Evolutionary conservation across 1,140 invertebrate species (phyloP), one percentile per base, ranked within the genome.

Genomic region (Diachasma alloeum): DNA sequence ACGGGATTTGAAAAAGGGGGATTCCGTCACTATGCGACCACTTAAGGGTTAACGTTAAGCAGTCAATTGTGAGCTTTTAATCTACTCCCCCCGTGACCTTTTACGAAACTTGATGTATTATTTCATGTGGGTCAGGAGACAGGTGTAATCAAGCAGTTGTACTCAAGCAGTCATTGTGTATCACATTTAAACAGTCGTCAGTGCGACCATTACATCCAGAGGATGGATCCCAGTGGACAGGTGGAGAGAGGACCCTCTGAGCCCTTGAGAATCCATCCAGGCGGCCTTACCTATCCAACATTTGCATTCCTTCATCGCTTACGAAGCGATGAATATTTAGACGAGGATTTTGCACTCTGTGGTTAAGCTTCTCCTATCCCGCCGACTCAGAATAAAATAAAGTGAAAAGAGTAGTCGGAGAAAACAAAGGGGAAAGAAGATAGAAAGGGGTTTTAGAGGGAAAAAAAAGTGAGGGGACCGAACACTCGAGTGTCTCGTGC

Each of bases 291-390:
- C 69, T 42, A 56, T 9, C 39, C 59, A 56, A 9, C 48, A 63
- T 19, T 68, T 56, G 24, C 31, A 37, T 39, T 22, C 66, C 37
- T 36, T 22, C 42, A 39, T 73, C 42, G 59, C 44, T 36, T 44
- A 59, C 24, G 36, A 3, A 71, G 67, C 46, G 53, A 76, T 79
- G 78, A 79, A 79, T 79, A 79, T 79, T 76, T 79, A 76, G 73
- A 74, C 71, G 26, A 68, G 71, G 73, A 76, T 76, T 76, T 76
- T 69, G 70, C 74, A 73, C 46, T 13, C 73, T 42, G 63, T 44
- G 48, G 69, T 46, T 15, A n/a, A 59, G 56, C 68, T 22, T 31
- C 31, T n/a, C 69, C 53, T 11, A 5, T 36, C 13, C 15, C 39
- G 17, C 56, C 11, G 31, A 67, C 3, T 31, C 11, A 39, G n/a